Percentiles rank a stretch among this genome's conserved stretches.
Evolutionary conservation across 2,888 invertebrate species (phyloP).

Genomic region (Drosophila parthenogenetica): DNA sequence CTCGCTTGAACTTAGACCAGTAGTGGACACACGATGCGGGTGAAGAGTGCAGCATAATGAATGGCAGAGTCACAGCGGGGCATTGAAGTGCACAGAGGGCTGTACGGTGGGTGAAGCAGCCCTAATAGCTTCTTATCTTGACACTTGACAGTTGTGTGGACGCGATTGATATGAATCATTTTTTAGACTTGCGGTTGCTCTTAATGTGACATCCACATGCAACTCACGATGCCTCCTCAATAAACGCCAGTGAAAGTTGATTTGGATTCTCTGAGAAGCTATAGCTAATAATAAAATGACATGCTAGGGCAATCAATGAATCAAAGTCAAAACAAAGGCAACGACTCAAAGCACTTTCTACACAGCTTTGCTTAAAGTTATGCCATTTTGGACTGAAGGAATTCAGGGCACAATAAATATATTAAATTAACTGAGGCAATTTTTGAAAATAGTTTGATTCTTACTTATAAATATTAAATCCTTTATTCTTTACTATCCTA

Average conservation of each 20-base stretch:
- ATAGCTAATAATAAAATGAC: neutral
- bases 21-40: constrained; percentile 30
- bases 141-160: constrained; percentile 52
- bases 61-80: neutral
- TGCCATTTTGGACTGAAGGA: no score
- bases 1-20: constrained; percentile 47
- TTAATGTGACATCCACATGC: constrained; percentile 47
- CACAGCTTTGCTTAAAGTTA: no score
- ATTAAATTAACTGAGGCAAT: no score
- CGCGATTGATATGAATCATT: constrained; percentile 53
- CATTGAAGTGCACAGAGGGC: no score
- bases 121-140: constrained; percentile 55
- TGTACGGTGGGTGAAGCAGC: no score
- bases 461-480: no score
- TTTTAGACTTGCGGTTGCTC: constrained; percentile 34
- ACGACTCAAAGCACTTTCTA: no score
- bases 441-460: no score
- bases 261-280: neutral
- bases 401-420: no score
- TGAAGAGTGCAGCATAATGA: neutral
- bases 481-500: no score
- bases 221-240: neutral
- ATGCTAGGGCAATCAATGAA: neutral
- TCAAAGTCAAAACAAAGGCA: no score
- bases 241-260: constrained; percentile 44